Base-by-base conservation (phyloP, 1,140 invertebrate species). In the Galleria mellonella region DNA sequence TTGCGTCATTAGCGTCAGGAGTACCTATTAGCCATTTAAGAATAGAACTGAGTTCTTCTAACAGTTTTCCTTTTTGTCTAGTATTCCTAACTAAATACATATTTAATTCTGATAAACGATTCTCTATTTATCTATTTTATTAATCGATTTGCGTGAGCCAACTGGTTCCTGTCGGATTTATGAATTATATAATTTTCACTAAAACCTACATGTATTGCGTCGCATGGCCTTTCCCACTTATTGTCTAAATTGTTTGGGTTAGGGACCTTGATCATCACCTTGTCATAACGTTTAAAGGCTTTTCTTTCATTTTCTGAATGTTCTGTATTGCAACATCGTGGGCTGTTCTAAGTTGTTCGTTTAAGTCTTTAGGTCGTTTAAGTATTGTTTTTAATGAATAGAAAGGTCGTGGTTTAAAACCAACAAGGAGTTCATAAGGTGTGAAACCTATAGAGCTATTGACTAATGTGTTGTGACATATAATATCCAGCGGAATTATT, bases 1-100 rank as follows among this genome's bases (percentile, higher is more conserved):
- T 53, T 2, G 59, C 51, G 32, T 62, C 52, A 36, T 51, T 62
- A 2, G 54, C 59, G 29, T 62, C 54, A 14, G 59, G 52, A 10
- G 57, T 60, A 23, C 72, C 68, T 17, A 79, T 74, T 6, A 72
- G 39, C 61, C 60, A 79, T 51, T 74, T 76, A 8, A 71, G 44
- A n/a, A 56, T 37, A 10, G 57, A 47, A 10, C 63, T 62, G 15
- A 65, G 43, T 13, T 65, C 66, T 43, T 74, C 59, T 14, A 72
- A 17, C 11, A 71, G 5, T 43, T 63, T 58, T 33, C 55, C 43
- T 51, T 48, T 51, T 39, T 42, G 36, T 9, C 45, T 35, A 15
- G 32, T 31, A 14, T 45, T 35, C 8, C 32, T 43, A 48, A 23
- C 36, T 37, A 46, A 23, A 36, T 57, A 52, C 0, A 35, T 12